A percentile compares a stretch with the other conserved stretches of the same genome.
phyloP scores from a whole-genome alignment of 2,113 vertebrate species.

The Archilochus colubris region DNA sequence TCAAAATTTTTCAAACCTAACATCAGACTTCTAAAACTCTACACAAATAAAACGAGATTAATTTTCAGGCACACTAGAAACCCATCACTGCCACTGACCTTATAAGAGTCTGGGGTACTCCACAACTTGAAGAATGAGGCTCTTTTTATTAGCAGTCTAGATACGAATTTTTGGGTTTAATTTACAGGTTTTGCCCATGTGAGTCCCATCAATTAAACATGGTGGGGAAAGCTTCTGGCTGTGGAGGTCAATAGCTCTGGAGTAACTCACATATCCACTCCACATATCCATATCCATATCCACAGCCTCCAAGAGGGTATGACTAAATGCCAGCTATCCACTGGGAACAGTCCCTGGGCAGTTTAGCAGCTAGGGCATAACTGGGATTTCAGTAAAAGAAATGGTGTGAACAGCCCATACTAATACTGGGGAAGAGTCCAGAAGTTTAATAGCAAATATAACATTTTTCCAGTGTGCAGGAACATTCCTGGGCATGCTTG shows the following conservation, averaged over 20 bases:
- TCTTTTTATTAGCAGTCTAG: not conserved
- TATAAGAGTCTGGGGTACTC: not conserved
- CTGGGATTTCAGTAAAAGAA: not conserved
- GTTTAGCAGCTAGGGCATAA: not conserved
- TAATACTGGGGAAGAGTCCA: not conserved
- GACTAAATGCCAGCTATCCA: not conserved
- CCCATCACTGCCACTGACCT: accelerated
- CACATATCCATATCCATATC: too few relatives aligned
- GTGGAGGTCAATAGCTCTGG: not conserved
- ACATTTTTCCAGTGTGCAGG: not conserved
- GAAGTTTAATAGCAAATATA: not conserved
- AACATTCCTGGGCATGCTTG: not conserved
- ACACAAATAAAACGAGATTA: not conserved
- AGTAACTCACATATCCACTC: not conserved
- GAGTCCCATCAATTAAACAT: not conserved
- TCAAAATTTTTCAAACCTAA: not conserved
- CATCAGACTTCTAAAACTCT: not conserved
- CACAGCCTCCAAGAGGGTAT: not conserved
- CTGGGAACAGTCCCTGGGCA: not conserved
- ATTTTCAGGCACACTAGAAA: not conserved
- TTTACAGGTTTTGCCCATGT: not conserved
- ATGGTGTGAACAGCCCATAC: not conserved
- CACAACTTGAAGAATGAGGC: not conserved
- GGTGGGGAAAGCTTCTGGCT: not conserved
- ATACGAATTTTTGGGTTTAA: not conserved